A percentile compares a stretch with the other conserved stretches of the same genome.
Evolutionary conservation across 2,888 invertebrate species (phyloP).

Genomic region (Leptinotarsa juncta): DNA sequence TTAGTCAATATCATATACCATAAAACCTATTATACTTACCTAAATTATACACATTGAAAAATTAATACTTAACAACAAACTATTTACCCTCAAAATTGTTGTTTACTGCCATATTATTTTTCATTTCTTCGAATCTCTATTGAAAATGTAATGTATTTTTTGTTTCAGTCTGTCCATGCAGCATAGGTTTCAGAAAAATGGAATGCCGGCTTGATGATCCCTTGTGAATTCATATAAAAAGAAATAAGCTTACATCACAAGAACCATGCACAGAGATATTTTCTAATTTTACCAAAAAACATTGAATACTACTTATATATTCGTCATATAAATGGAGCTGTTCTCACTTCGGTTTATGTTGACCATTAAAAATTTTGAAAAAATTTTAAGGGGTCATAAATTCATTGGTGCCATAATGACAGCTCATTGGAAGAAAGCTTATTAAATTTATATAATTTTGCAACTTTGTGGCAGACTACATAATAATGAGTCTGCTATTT

Average conservation of each 20-base stretch:
- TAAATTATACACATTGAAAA: too few relatives aligned
- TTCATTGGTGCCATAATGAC: not conserved
- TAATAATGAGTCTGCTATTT: too few relatives aligned
- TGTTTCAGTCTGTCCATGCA: slow-evolving; percentile 50
- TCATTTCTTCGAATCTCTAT: too few relatives aligned
- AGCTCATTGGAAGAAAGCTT: not conserved
- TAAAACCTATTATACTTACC: too few relatives aligned
- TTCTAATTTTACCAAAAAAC: not conserved
- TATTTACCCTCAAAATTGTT: too few relatives aligned
- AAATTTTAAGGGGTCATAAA: not conserved
- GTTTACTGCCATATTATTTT: too few relatives aligned
- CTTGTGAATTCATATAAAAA: slow-evolving; percentile 42
- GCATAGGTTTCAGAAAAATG: slow-evolving; percentile 38
- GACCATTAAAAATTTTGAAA: not conserved
- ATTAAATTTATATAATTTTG: too few relatives aligned
- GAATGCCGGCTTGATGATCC: slow-evolving; percentile 23
- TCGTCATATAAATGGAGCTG: not conserved
- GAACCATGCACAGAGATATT: not conserved
- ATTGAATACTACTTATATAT: not conserved
- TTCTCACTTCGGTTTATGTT: not conserved
- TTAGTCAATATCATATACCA: too few relatives aligned
- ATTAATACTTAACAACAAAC: too few relatives aligned
- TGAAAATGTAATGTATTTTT: slow-evolving; percentile 13
- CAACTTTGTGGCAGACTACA: too few relatives aligned
- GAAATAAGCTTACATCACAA: not conserved